Percentiles rank a stretch among this genome's conserved stretches.
Conservation (phyloP, 2,113 vertebrate genomes). For the Pyrgilauda ruficollis region DNA sequence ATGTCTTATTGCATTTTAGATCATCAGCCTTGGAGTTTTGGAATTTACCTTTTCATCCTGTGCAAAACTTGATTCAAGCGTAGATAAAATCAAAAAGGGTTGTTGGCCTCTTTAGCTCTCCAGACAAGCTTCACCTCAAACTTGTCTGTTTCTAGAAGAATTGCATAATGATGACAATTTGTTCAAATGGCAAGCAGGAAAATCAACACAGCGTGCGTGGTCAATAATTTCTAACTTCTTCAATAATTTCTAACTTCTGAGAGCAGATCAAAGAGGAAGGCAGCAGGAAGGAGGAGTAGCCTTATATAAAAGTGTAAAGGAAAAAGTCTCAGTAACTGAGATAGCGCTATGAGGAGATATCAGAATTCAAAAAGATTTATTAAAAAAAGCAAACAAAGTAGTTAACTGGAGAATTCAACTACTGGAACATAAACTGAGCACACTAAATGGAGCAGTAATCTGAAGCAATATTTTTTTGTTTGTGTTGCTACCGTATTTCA, state of each 20-base stretch:
- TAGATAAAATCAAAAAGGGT: neutral
- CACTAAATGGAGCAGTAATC: neutral
- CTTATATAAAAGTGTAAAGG: conserved; percentile 18
- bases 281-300: conserved; percentile 41
- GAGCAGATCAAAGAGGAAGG: conserved; percentile 45
- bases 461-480: neutral
- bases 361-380: conserved; percentile 47
- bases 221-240: conserved; percentile 27
- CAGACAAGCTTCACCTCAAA: neutral
- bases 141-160: neutral
- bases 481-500: neutral
- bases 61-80: neutral
- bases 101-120: neutral
- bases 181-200: conserved; percentile 30
- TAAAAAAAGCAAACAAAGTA: conserved; percentile 41
- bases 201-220: neutral
- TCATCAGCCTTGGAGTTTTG: neutral
- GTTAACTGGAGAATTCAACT: neutral
- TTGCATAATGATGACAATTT: conserved; percentile 36
- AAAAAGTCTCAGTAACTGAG: conserved; percentile 29
- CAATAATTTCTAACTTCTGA: conserved; percentile 26
- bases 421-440: neutral
- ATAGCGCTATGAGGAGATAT: neutral
- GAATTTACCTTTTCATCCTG: neutral
- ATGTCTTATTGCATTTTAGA: neutral